Percentiles rank a stretch among this genome's conserved stretches.
Conservation (phyloP, 2,113 vertebrate genomes). For the Cyanoliseus patagonus region DNA sequence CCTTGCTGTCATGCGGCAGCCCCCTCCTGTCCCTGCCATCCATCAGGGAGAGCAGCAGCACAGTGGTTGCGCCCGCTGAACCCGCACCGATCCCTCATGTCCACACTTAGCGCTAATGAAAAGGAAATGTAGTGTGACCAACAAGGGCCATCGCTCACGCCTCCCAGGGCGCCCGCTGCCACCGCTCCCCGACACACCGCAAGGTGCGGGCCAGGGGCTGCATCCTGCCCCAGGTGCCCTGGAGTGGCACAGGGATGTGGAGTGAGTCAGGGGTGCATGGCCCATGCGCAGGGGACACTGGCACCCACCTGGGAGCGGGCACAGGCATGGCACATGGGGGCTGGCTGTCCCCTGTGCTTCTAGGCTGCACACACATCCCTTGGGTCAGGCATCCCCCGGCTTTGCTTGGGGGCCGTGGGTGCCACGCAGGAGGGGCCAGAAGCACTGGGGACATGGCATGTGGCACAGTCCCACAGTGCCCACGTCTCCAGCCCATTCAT, state of each 20-base stretch:
- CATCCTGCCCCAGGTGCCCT: neutral
- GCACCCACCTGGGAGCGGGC: neutral
- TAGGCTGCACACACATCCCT: accelerated
- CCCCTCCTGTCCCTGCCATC: neutral
- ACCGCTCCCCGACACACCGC: neutral
- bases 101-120: conserved; percentile 84
- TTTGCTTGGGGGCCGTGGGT: neutral
- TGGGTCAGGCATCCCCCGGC: accelerated
- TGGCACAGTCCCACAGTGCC: neutral
- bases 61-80: conserved; percentile 67
- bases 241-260: neutral
- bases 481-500: accelerated
- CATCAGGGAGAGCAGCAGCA: conserved; percentile 15
- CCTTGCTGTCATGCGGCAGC: accelerated
- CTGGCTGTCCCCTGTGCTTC: neutral
- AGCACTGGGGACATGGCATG: neutral
- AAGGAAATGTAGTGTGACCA: conserved; percentile 86
- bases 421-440: neutral
- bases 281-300: neutral
- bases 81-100: conserved; percentile 78
- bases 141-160: conserved; percentile 79
- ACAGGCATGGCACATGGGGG: accelerated
- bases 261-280: accelerated
- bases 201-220: accelerated
- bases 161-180: conserved; percentile 38